phyloP scores from a whole-genome alignment of 2,888 invertebrate species.

The Pristionchus mayeri region DNA sequence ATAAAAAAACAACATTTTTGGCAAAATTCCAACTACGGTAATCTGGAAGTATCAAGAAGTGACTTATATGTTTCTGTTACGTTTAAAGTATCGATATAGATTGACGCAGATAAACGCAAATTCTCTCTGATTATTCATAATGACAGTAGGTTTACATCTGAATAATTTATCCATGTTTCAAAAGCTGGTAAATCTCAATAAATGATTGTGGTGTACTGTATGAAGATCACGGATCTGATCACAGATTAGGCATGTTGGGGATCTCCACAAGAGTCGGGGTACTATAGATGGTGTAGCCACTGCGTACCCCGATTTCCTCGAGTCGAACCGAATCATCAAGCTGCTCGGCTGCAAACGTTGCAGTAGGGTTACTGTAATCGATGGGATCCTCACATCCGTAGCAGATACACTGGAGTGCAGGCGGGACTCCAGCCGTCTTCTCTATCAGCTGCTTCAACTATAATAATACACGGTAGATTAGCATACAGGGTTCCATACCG shows the following conservation, averaged over 20 bases:
- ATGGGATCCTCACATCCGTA: constrained; percentile 59
- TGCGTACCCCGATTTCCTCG: constrained; percentile 58
- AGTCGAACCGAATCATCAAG: constrained; percentile 56
- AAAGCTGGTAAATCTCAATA: too few species aligned
- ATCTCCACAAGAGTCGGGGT: constrained; percentile 66
- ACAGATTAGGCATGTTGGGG: constrained; percentile 66
- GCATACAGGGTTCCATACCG: neutral
- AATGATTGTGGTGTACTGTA: too few species aligned
- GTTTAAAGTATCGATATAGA: too few species aligned
- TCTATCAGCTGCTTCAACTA: constrained; percentile 61
- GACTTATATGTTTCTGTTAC: too few species aligned
- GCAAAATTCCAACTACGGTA: neutral
- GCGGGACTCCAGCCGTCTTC: constrained; percentile 57
- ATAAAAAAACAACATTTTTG: neutral
- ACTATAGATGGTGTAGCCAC: constrained; percentile 66
- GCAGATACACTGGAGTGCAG: constrained; percentile 61
- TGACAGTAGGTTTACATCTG: too few species aligned
- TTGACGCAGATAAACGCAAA: too few species aligned
- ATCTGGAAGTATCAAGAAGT: neutral
- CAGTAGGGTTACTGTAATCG: neutral
- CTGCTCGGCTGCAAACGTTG: constrained; percentile 54
- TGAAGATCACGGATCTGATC: too few species aligned
- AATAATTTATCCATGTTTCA: too few species aligned
- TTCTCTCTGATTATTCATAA: too few species aligned
- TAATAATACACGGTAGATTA: constrained; percentile 34